Evolutionary conservation across 2,797 vertebrate species (phyloP), one percentile per base, ranked within the genome.

Genomic region (Eupleurogrammus muticus): DNA sequence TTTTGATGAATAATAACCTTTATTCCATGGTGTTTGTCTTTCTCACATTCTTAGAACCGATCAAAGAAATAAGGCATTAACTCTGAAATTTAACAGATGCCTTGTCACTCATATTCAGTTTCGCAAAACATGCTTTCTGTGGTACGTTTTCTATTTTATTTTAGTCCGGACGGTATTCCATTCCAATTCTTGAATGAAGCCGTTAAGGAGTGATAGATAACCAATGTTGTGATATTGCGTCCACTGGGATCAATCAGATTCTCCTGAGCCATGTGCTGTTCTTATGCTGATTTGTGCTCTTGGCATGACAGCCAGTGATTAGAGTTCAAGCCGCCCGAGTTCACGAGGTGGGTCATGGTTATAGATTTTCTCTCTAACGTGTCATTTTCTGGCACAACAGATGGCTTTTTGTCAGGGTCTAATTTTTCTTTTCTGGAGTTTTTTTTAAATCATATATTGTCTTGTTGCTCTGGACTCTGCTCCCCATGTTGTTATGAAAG

Each of bases 291-390:
- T 56, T 55, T 20, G 48, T 74, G 49, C 34, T 11, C 49, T 2
- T 61, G 28, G 8, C 61, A 19, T 84, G 68, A 73, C 65, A 65
- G 52, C 40, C 47, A 21, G 16, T 23, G 40, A 69, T 87, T 57
- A 28, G 5, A 64, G 17, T 77, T 42, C 19, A 42, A 49, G 23
- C 9, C n/a, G 38, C 49, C 40, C n/a, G 55, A 80, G 66, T 66
- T 73, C 23, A 70, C 50, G 42, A 67, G 23, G 20, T 36, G n/a
- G 21, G 24, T 61, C 57, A 47, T 34, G 13, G 9, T 67, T 59
- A 40, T 16, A 49, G 47, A 51, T 67, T 46, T 74, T 65, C 36
- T 53, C 40, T 55, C 5, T 66, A 58, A 62, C 38, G 34, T 72
- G 11, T 49, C 20, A 66, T 73, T 77, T 76, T 63, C 51, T 56